These are phyloP conservation scores for Schlechtendalia chinensis DNA, from an alignment of 1,140 invertebrate genomes.

Conservation along the genomic window DNA sequence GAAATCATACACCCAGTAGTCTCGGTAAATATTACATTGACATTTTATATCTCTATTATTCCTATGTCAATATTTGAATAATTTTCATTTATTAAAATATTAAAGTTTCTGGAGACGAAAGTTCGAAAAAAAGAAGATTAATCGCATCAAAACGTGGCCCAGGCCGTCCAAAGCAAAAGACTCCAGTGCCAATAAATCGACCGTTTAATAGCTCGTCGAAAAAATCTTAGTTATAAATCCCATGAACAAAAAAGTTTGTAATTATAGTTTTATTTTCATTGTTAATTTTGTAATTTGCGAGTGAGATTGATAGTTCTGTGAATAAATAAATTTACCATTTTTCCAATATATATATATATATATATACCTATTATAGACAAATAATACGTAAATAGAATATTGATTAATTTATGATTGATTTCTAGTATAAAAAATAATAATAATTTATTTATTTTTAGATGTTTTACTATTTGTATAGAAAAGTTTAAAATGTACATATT, in stretches of 20 bases:
- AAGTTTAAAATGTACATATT: no score
- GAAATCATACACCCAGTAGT: not conserved
- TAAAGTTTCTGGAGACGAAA: conserved; percentile 30
- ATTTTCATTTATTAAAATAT: not conserved
- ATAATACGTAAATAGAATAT: no score
- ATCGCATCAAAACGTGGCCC: not conserved
- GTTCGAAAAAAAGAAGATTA: conserved; percentile 3
- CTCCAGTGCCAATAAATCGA: not conserved
- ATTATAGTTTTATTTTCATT: not conserved
- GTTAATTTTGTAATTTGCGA: not conserved
- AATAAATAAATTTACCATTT: not conserved
- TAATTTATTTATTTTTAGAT: no score
- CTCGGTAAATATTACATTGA: conserved; percentile 3
- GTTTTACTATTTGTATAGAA: no score
- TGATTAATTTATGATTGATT: no score
- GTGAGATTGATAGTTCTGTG: not conserved
- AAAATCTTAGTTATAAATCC: conserved; percentile 2
- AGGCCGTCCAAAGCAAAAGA: conserved; percentile 9
- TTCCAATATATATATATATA: no score
- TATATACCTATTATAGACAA: no score
- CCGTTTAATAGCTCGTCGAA: not conserved
- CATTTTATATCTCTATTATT: not conserved
- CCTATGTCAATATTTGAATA: not conserved
- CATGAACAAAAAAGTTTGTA: not conserved
- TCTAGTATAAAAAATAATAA: no score